Evolutionary conservation across 2,888 invertebrate species (phyloP).

Genomic region (Tanytarsus gracilentus): DNA sequence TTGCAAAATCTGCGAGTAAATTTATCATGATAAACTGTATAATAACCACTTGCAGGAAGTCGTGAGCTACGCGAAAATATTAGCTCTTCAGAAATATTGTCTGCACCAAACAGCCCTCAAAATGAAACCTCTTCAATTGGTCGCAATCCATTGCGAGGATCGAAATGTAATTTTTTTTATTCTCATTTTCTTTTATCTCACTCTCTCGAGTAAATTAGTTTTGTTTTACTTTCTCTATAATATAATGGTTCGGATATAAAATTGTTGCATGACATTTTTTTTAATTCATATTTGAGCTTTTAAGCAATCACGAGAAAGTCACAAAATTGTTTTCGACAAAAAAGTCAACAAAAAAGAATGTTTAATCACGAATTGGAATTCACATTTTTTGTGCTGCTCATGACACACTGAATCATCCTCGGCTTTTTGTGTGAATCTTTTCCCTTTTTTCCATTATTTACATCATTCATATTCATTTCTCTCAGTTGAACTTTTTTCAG

Average conservation of each 20-base stretch:
- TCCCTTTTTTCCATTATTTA: not conserved
- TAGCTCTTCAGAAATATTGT: slow-evolving; percentile 36
- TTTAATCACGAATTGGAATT: too few species aligned
- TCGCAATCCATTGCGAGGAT: slow-evolving; percentile 70
- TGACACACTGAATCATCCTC: not conserved
- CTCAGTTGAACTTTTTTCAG: not conserved
- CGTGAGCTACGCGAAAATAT: slow-evolving; percentile 36
- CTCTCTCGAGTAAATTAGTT: not conserved
- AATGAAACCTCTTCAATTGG: slow-evolving; percentile 52
- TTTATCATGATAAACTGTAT: not conserved
- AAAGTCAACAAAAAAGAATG: too few species aligned
- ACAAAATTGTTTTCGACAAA: too few species aligned
- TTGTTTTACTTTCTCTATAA: not conserved
- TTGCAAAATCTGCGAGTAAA: not conserved
- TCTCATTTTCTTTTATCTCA: slow-evolving; percentile 32
- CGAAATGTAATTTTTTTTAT: slow-evolving; percentile 59
- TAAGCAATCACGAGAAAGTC: too few species aligned
- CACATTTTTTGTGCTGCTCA: not conserved
- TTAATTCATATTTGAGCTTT: too few species aligned
- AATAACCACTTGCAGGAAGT: slow-evolving; percentile 18
- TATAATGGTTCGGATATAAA: not conserved
- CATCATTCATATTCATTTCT: not conserved
- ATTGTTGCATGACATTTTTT: not conserved
- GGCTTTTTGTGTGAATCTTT: not conserved
- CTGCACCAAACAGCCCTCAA: slow-evolving; percentile 65